Conservation (phyloP, 2,113 vertebrate genomes). For the Neopipo cinnamomea region DNA sequence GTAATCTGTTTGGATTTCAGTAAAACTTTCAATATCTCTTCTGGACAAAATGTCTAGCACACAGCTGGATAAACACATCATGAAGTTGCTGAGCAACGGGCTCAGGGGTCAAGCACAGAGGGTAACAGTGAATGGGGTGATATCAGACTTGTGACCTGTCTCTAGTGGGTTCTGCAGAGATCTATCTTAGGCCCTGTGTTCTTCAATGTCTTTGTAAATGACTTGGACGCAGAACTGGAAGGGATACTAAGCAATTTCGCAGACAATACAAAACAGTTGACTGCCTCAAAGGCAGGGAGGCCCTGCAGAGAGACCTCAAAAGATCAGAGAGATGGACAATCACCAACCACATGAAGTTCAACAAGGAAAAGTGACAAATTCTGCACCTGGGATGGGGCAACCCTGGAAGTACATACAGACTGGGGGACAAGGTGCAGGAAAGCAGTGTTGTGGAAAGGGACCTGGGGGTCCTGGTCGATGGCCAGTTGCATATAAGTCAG, state of each 20-base stretch:
- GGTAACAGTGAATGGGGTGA: neutral
- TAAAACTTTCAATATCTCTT: neutral
- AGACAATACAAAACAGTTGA: neutral
- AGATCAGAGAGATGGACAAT: neutral
- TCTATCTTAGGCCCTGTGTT: neutral
- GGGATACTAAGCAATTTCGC: neutral
- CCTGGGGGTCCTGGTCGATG: neutral
- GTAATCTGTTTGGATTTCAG: neutral
- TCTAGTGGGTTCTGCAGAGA: neutral
- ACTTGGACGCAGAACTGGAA: neutral
- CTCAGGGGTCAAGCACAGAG: neutral
- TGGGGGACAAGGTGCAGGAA: neutral
- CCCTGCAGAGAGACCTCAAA: neutral
- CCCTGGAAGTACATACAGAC: neutral
- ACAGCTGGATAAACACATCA: neutral
- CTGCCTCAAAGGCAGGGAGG: neutral
- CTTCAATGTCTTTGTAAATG: neutral
- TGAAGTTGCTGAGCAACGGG: neutral
- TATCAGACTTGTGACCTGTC: neutral
- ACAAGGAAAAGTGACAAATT: neutral
- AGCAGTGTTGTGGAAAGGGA: neutral
- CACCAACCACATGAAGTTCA: neutral
- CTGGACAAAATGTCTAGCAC: neutral
- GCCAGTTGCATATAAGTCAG: neutral
- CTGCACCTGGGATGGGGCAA: neutral